Conservation (phyloP, 2,113 vertebrate genomes). For the Budorcas taxicolor region DNA sequence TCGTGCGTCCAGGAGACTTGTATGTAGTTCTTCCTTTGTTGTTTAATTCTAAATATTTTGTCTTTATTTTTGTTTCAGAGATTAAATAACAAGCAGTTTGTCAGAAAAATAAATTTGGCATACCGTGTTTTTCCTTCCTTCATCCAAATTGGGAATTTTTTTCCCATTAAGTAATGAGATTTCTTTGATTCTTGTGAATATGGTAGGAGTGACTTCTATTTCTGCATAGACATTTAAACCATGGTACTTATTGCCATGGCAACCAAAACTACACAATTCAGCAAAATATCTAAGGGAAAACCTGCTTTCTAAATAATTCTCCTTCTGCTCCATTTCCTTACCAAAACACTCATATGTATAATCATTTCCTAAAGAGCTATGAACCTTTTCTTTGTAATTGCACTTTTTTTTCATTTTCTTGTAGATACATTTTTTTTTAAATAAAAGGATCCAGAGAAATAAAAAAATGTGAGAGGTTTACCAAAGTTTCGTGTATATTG, state of each 20-base stretch:
- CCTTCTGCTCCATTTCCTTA: constrained; percentile 36
- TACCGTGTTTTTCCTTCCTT: neutral
- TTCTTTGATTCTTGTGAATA: constrained; percentile 55
- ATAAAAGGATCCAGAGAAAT: neutral
- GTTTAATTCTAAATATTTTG: constrained; percentile 41
- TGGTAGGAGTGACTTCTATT: constrained; percentile 63
- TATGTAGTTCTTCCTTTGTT: neutral
- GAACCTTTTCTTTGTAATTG: neutral
- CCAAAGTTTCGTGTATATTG: neutral
- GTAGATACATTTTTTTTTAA: neutral
- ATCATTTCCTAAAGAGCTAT: constrained; percentile 55
- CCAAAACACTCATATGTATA: constrained; percentile 27
- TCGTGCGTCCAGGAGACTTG: neutral
- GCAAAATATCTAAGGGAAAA: constrained; percentile 56
- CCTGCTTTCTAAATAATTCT: constrained; percentile 59
- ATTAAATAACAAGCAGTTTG: constrained; percentile 42
- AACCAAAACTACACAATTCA: constrained; percentile 58
- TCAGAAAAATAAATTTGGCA: constrained; percentile 29
- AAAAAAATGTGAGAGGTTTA: neutral
- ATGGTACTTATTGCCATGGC: constrained; percentile 62
- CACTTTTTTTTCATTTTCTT: constrained; percentile 28
- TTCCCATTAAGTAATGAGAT: constrained; percentile 48
- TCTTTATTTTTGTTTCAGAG: constrained; percentile 25
- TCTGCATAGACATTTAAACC: constrained; percentile 57
- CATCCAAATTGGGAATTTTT: neutral